Conservation (phyloP, 2,888 invertebrate genomes). For the Frankliniella intonsa region DNA sequence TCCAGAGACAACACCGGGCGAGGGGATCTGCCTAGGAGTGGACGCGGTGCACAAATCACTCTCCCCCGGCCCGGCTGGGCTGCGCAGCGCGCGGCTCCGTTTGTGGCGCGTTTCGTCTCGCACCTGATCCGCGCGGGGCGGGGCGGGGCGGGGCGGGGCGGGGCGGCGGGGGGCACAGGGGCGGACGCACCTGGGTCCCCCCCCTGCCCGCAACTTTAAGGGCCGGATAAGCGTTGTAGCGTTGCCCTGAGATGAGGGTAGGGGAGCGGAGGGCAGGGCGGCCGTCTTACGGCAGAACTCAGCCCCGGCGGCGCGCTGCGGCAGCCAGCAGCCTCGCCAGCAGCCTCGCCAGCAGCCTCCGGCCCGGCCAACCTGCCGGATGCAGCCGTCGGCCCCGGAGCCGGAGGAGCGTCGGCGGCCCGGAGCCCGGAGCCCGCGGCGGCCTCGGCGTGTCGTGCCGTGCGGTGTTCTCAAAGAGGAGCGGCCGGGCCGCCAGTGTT, state of each 20-base stretch:
- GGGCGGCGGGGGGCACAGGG: background rate
- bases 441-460: too few relatives aligned
- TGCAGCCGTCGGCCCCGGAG: background rate
- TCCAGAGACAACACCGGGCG: too few relatives aligned
- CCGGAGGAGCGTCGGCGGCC: too few relatives aligned
- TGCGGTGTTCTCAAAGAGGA: too few relatives aligned
- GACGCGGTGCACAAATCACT: background rate
- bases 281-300: too few relatives aligned
- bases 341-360: background rate
- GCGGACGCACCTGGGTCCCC: background rate
- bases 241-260: too few relatives aligned
- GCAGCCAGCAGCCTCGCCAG: background rate
- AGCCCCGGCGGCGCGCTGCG: background rate
- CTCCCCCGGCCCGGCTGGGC: background rate
- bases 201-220: background rate
- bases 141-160: background rate
- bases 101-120: background rate
- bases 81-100: background rate
- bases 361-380: background rate
- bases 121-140: background rate
- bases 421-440: too few relatives aligned
- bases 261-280: too few relatives aligned
- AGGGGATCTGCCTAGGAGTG: too few relatives aligned
- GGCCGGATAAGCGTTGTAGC: too few relatives aligned
- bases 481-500: too few relatives aligned